phyloP scores from a whole-genome alignment of 35 echinoderm and acorn worm genomes.

The Heliocidaris tuberculata region DNA sequence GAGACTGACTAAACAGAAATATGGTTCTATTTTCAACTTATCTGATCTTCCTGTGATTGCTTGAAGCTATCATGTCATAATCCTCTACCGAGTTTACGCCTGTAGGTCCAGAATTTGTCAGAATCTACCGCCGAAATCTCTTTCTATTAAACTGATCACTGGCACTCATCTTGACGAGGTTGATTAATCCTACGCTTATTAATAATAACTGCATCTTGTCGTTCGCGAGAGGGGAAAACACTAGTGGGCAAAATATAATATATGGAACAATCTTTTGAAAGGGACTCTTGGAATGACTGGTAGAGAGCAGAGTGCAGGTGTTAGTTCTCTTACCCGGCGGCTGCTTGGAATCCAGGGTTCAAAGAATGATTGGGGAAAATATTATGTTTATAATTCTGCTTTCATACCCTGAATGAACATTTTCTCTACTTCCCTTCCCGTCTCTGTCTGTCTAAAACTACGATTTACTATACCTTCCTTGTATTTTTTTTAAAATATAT shows the following conservation, averaged over 20 bases:
- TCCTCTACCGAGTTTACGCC: neutral
- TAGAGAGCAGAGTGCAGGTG: neutral
- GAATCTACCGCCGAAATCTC: constrained; percentile 6
- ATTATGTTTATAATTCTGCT: neutral
- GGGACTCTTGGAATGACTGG: neutral
- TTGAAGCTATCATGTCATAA: neutral
- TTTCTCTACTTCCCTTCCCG: neutral
- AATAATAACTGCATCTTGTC: neutral
- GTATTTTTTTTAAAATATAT: neutral
- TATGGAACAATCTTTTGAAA: neutral
- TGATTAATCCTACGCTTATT: neutral
- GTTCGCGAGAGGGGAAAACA: neutral
- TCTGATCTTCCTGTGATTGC: neutral
- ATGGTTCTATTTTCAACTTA: neutral
- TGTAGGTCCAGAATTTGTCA: neutral
- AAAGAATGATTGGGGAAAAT: neutral
- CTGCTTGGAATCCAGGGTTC: neutral
- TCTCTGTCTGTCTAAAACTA: no score
- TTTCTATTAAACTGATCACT: neutral
- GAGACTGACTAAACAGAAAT: neutral
- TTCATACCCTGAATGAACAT: neutral
- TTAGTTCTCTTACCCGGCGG: neutral
- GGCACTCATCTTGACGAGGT: neutral
- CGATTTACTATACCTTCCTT: neutral
- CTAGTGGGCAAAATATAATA: neutral